phyloP scores from a whole-genome alignment of 2,888 invertebrate species.

The Tetrapedia diversipes region DNA sequence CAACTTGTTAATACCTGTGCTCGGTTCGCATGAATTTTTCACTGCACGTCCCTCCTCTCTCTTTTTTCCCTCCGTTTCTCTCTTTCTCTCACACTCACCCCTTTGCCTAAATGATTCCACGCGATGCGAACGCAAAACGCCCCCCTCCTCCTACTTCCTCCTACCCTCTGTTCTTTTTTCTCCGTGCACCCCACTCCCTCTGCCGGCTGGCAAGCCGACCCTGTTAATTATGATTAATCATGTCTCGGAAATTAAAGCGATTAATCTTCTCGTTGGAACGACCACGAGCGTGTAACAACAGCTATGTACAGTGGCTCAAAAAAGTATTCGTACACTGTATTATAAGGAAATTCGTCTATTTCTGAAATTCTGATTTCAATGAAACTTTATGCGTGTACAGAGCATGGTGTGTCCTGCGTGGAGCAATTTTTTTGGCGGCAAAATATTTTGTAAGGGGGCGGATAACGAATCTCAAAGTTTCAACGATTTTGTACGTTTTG shows the following conservation, averaged over 20 bases:
- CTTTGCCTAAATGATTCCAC: constrained; percentile 45
- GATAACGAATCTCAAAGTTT: no score
- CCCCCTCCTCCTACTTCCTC: not conserved
- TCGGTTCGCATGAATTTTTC: constrained; percentile 41
- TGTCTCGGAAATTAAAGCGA: constrained; percentile 81
- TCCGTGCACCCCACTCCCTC: constrained; percentile 8
- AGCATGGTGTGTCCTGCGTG: no score
- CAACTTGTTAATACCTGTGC: constrained; percentile 49
- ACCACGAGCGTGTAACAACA: constrained; percentile 37
- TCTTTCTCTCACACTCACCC: not conserved
- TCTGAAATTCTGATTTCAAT: no score
- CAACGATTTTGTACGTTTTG: no score
- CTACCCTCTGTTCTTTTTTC: constrained; percentile 22
- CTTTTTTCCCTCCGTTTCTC: not conserved
- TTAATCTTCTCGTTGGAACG: constrained; percentile 77
- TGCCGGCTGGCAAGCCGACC: constrained; percentile 60
- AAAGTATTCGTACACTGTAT: no score
- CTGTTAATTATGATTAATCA: constrained; percentile 81
- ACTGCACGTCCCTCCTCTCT: not conserved
- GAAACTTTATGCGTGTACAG: no score
- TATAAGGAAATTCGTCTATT: no score
- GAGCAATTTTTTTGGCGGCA: no score
- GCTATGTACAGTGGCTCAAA: no score
- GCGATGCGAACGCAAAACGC: constrained; percentile 10
- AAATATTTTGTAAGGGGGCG: no score